A percentile compares a stretch with the other conserved stretches of the same genome.
Conservation (phyloP, 2,113 vertebrate species). For the Lynx canadensis region DNA sequence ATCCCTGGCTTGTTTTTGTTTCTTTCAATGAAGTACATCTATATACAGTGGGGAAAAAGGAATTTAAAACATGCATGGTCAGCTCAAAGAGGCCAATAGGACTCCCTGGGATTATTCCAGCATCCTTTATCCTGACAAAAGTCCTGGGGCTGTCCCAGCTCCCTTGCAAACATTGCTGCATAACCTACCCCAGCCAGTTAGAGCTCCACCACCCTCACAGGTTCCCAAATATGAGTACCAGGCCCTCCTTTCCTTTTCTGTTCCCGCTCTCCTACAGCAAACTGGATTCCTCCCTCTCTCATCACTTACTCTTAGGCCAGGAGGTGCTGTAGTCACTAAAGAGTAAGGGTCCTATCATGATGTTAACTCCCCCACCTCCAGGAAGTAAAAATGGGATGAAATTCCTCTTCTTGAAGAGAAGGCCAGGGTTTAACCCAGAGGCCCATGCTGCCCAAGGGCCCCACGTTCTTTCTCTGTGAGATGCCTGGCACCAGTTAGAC, state of each 20-base stretch:
- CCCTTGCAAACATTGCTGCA: accelerated
- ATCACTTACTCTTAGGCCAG: not conserved
- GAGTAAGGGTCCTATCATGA: not conserved
- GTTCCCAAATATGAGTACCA: not conserved
- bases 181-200: too few relatives aligned
- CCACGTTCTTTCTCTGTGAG: not conserved
- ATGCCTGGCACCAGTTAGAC: too few relatives aligned
- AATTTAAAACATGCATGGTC: not conserved
- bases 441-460: too few relatives aligned
- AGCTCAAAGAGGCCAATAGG: not conserved
- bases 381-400: not conserved
- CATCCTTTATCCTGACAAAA: not conserved
- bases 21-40: not conserved
- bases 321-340: not conserved
- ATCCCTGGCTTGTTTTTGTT: slow-evolving; percentile 16
- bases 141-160: not conserved
- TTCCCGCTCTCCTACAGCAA: not conserved
- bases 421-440: not conserved
- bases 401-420: not conserved
- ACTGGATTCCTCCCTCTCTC: not conserved
- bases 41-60: not conserved
- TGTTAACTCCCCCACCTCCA: not conserved
- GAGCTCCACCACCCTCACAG: not conserved
- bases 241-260: not conserved
- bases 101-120: not conserved